Percentiles rank a stretch among this genome's conserved stretches.
Evolutionary conservation across 2,797 vertebrate species (phyloP).

Genomic region (Manis javanica): DNA sequence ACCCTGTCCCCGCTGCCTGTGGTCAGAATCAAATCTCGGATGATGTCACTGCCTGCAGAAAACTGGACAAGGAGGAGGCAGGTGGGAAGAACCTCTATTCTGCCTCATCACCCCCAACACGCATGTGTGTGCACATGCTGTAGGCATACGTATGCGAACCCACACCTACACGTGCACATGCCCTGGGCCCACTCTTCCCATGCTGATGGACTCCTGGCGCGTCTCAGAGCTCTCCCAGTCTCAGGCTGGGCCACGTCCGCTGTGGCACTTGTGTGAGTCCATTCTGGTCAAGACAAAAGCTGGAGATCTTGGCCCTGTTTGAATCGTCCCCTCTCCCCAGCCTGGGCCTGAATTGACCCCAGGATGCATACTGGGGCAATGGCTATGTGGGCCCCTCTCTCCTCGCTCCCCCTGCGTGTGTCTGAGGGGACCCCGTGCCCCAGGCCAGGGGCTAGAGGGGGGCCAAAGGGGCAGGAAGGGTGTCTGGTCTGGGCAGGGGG

Average conservation of each 20-base stretch:
- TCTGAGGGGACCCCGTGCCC: accelerated
- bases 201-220: accelerated
- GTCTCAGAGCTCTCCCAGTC: too few relatives aligned
- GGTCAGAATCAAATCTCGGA: not conserved
- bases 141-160: not conserved
- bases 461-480: not conserved
- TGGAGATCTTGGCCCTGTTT: accelerated
- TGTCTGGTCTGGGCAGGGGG: too few relatives aligned
- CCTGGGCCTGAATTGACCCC: not conserved
- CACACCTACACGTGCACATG: accelerated
- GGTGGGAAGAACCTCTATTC: not conserved
- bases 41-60: not conserved
- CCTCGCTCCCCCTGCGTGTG: accelerated
- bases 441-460: accelerated
- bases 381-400: not conserved
- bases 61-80: not conserved
- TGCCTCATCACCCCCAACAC: accelerated
- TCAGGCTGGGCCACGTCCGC: not conserved
- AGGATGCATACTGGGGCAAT: accelerated
- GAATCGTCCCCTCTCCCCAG: accelerated
- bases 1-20: not conserved
- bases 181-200: accelerated
- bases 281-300: accelerated
- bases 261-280: accelerated
- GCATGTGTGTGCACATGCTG: not conserved